Conservation (phyloP, 2,113 vertebrate genomes). For the Seriola rivoliana region DNA sequence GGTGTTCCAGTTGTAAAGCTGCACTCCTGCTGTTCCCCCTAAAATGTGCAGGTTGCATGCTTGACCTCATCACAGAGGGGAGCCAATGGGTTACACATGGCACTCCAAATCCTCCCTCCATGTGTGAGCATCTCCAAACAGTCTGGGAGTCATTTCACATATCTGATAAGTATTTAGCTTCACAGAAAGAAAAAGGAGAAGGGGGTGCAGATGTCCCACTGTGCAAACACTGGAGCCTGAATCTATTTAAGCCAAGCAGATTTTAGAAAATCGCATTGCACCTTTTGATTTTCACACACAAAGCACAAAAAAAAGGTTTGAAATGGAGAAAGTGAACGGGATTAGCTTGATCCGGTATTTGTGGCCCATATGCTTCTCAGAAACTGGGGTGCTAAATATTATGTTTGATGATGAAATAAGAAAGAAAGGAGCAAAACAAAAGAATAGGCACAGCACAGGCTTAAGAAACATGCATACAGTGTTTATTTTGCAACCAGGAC, state of each 20-base stretch:
- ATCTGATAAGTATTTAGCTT: constrained; percentile 71
- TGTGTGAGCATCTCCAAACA: constrained; percentile 63
- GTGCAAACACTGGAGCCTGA: constrained; percentile 23
- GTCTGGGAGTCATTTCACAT: constrained; percentile 79
- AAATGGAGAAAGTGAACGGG: constrained; percentile 13
- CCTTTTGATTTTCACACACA: neutral
- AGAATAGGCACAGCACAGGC: constrained; percentile 26
- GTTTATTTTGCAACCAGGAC: constrained; percentile 86
- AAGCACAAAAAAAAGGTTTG: neutral
- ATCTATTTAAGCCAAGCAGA: constrained; percentile 25
- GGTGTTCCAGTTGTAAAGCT: constrained; percentile 59
- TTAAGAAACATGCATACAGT: constrained; percentile 88
- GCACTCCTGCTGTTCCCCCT: constrained; percentile 65
- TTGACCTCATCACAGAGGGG: constrained; percentile 71
- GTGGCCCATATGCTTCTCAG: constrained; percentile 20
- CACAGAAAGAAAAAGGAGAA: constrained; percentile 1
- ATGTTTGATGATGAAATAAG: constrained; percentile 10
- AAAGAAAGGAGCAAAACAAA: constrained; percentile 31
- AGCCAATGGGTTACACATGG: constrained; percentile 79
- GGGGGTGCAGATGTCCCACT: constrained; percentile 39
- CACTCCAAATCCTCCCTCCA: constrained; percentile 49
- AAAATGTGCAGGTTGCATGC: constrained; percentile 73
- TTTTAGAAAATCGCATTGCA: neutral
- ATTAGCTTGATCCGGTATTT: constrained; percentile 36
- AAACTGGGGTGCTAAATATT: neutral